Evolutionary conservation across 2,888 invertebrate species (phyloP).

Genomic region (Dione juno): DNA sequence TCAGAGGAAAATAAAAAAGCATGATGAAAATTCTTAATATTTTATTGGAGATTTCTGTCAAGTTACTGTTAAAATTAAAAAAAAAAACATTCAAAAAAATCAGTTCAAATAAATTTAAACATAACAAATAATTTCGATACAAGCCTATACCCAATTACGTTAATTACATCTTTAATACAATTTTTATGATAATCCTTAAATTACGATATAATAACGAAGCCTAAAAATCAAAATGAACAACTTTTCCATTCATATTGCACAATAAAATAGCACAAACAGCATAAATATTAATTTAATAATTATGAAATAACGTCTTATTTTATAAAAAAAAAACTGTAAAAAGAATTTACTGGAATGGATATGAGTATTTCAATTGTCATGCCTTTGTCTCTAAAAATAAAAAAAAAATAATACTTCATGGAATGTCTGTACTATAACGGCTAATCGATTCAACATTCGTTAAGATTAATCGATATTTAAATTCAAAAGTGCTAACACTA

Average conservation of each 20-base stretch:
- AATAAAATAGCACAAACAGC: slow-evolving; percentile 72
- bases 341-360: slow-evolving; percentile 46
- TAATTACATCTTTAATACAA: slow-evolving; percentile 79
- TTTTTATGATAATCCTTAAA: slow-evolving; percentile 63
- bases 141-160: slow-evolving; percentile 72
- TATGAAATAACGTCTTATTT: slow-evolving; percentile 59
- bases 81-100: slow-evolving; percentile 53
- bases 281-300: slow-evolving; percentile 63
- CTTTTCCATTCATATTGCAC: slow-evolving; percentile 78
- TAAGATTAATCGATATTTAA: not conserved
- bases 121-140: slow-evolving; percentile 73
- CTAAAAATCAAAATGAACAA: slow-evolving; percentile 68
- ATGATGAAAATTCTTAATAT: slow-evolving; percentile 73
- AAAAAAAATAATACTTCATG: slow-evolving; percentile 34
- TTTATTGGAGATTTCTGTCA: slow-evolving; percentile 76
- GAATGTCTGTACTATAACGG: slow-evolving; percentile 30
- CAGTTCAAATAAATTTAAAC: slow-evolving; percentile 65
- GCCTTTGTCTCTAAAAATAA: slow-evolving; percentile 38
- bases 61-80: slow-evolving; percentile 64
- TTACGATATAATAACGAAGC: slow-evolving; percentile 69
- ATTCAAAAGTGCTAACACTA: not conserved
- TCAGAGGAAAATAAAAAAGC: slow-evolving; percentile 58
- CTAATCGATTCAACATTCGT: slow-evolving; percentile 12
- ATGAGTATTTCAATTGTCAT: slow-evolving; percentile 52
- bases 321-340: slow-evolving; percentile 34